Base-by-base conservation (phyloP, 2,888 invertebrate genomes). In the Orchesella flavescens region DNA sequence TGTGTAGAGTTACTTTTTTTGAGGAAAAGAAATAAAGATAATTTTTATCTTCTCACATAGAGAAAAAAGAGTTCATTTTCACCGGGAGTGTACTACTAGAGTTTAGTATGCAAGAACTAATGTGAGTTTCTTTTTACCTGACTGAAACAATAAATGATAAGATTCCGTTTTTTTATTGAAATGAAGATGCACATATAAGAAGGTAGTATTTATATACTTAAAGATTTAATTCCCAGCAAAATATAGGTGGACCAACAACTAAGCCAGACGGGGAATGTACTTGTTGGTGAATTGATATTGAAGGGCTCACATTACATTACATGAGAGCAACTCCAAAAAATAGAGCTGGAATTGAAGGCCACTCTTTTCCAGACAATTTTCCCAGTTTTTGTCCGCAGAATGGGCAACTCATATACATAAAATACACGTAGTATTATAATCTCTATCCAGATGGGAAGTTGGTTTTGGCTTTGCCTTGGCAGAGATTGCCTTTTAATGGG, bases 81-180 rank as follows among this genome's bases (percentile, higher is more conserved):
- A 34, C 68, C 46, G 19, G 17, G 24, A 21, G n/a, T 73, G 43
- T 78, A 61, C 44, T 71, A 63, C 79, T 61, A 34, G 34, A 34
- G 34, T 2, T 4, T 2, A 34, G 34, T 34, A 34, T 80, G 73
- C 71, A 79, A 71, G 78, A 78, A 69, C 34, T 34, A 34, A 34
- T 34, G 34, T 71, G 63, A 43, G 55, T 76, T 77, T 66, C n/a
- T 44, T 21, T 63, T 55, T 49, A 24, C 24, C 53, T 34, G 59
- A 63, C 53, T 72, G 72, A 71, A 79, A 79, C 72, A 79, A 79
- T 79, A 79, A 79, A 72, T 53, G 79, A 79, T 79, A 79, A 79
- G 79, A 61, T 61, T 34, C 34, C 34, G 34, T 34, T 68, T 79
- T n/a, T 78, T 63, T 66, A 72, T 80, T 80, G 80, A 80, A 79